These are phyloP conservation scores for Sialis fuliginosa DNA, from an alignment of 2,888 invertebrate genomes.

Conservation along the genomic window DNA sequence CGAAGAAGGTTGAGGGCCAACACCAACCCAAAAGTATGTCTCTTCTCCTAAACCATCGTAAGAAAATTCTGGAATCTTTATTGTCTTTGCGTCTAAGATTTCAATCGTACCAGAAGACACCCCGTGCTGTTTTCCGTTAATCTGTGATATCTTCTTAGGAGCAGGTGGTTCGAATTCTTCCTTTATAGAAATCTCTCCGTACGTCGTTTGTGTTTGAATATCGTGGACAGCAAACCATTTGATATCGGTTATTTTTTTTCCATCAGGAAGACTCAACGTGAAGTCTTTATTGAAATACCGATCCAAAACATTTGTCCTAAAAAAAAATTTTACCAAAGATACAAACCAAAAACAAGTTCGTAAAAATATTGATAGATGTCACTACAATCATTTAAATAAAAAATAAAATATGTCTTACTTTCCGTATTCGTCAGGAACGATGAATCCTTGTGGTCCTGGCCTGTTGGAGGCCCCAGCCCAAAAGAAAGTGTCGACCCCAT, in stretches of 20 bases:
- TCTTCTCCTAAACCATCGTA: conserved; percentile 63
- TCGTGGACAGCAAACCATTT: conserved; percentile 86
- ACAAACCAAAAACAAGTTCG: too few relatives aligned
- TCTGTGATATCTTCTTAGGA: conserved; percentile 39
- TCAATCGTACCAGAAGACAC: conserved; percentile 54
- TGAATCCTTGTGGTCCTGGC: conserved; percentile 81
- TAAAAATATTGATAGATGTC: too few relatives aligned
- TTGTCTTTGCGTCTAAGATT: conserved; percentile 64
- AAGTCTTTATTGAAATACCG: conserved; percentile 78
- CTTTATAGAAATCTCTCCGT: conserved; percentile 78
- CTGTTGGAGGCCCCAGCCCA: conserved; percentile 81
- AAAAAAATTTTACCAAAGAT: conserved; percentile 12
- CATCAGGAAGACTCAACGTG: conserved; percentile 63
- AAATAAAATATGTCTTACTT: conserved; percentile 36
- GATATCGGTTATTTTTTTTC: conserved; percentile 69
- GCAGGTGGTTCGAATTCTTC: conserved; percentile 80
- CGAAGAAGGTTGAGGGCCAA: conserved; percentile 71
- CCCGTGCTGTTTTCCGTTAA: conserved; percentile 42
- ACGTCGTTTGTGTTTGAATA: conserved; percentile 68
- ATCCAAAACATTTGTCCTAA: conserved; percentile 66
- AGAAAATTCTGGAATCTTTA: conserved; percentile 54
- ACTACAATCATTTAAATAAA: background rate
- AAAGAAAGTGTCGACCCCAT: conserved; percentile 81
- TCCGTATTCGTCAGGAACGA: conserved; percentile 73
- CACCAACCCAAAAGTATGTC: conserved; percentile 77